Evolutionary conservation across 2,888 invertebrate species (phyloP), one percentile per base, ranked within the genome.

Genomic region (Brachynemurus nebulosus): DNA sequence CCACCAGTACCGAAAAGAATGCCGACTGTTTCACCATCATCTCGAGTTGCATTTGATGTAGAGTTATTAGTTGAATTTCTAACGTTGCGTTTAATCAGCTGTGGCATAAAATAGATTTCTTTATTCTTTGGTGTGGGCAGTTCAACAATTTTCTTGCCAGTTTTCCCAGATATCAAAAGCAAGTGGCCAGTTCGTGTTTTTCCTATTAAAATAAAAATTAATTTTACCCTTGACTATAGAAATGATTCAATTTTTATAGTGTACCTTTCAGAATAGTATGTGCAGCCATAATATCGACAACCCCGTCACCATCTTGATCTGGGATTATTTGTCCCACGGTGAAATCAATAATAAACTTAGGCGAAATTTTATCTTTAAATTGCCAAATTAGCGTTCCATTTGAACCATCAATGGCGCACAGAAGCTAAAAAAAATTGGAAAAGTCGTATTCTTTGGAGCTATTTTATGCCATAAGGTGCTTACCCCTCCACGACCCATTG

Each of bases 1-100:
- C 80, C 80, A 1, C 83, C 86, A 0, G 85, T 84, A 11, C 82
- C 78, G 54, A 83, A 75, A 42, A 86, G 59, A 27, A 85, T 68
- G 27, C 30, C 33, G 5, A 14, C 21, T 25, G 35, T 44, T 11
- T 21, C 27, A 18, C 44, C 23, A 27, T 44, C 37, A 17, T 44
- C 44, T 19, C 21, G n/a, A n/a, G 44, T 38, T 7, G 37, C 18
- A 27, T 44, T 44, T 7, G 12, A 16, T 8, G 23, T 17, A 12
- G 42, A 12, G n/a, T n/a, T n/a, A n/a, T 37, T 37, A 41, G 72
- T 61, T 48, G 71, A 70, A 30, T 71, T 72, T n/a, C 78, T 78
- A 56, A 77, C 74, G 21, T 69, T 66, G 49, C 71, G 67, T 2
- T 70, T 67, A 5, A 80, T 53, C 16, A 79, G 59, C 59, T 83